Evolutionary conservation across 1,140 invertebrate species (phyloP).

Genomic region (Drosophila orena): DNA sequence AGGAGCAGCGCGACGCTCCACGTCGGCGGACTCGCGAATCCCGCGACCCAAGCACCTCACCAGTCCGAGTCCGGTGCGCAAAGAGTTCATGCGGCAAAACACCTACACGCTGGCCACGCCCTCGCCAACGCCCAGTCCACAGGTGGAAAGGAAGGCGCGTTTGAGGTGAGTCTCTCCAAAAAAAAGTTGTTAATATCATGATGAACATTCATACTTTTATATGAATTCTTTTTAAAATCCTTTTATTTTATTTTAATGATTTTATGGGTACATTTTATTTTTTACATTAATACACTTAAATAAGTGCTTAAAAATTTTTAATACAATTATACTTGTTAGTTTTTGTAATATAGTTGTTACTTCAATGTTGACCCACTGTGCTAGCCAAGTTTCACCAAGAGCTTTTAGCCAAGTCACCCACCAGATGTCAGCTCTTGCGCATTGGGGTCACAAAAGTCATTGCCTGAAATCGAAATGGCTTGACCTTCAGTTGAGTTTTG

Average conservation of each 20-base stretch:
- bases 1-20: constrained; percentile 35
- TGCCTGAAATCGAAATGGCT: constrained; percentile 6
- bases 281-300: too few species aligned
- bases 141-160: constrained; percentile 53
- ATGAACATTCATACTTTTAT: too few species aligned
- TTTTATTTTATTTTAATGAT: too few species aligned
- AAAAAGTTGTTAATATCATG: too few species aligned
- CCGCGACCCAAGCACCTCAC: constrained; percentile 85
- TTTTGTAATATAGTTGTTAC: background rate
- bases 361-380: constrained; percentile 35
- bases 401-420: constrained; percentile 41
- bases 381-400: constrained; percentile 4
- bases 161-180: constrained; percentile 55
- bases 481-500: constrained; percentile 77
- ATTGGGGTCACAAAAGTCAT: constrained; percentile 18
- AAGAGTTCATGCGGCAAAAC: constrained; percentile 85
- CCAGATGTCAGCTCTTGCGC: constrained; percentile 45
- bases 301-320: too few species aligned
- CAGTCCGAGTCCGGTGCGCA: constrained; percentile 84
- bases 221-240: background rate
- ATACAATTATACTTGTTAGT: too few species aligned
- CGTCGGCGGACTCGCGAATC: constrained; percentile 81
- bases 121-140: constrained; percentile 55
- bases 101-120: constrained; percentile 85
- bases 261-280: too few species aligned